Conservation (phyloP, 2,113 vertebrate species). For the Albula glossodonta region DNA sequence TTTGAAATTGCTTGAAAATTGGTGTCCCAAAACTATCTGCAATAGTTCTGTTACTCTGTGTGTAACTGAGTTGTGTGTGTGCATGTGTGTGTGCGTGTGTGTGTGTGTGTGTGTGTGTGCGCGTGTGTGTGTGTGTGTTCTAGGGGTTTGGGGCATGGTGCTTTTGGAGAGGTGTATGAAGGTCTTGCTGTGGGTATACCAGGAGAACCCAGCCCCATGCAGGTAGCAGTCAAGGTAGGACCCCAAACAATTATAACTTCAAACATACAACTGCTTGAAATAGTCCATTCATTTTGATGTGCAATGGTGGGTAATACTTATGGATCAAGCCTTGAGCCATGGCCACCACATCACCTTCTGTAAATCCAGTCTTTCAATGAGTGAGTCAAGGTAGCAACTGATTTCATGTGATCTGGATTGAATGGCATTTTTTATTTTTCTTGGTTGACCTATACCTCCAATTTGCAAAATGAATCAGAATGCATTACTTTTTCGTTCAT, state of each 20-base stretch:
- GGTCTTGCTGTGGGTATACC: constrained; percentile 89
- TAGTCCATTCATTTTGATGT: too few species aligned
- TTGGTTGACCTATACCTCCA: too few species aligned
- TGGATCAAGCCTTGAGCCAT: not conserved
- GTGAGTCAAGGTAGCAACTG: too few species aligned
- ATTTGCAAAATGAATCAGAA: too few species aligned
- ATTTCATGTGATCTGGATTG: too few species aligned
- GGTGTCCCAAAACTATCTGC: too few species aligned
- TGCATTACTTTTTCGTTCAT: too few species aligned
- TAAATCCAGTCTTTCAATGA: too few species aligned
- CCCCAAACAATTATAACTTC: too few species aligned
- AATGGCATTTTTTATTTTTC: too few species aligned
- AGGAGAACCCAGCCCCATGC: constrained; percentile 88
- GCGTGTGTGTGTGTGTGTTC: constrained; percentile 26
- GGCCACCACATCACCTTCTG: not conserved
- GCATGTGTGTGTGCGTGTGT: constrained; percentile 1
- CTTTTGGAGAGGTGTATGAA: constrained; percentile 98
- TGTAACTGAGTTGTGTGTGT: constrained; percentile 7
- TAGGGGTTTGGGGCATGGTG: constrained; percentile 95
- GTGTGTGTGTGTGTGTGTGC: constrained; percentile 13
- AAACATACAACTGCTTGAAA: too few species aligned
- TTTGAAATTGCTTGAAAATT: too few species aligned
- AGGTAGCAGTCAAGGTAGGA: constrained; percentile 96
- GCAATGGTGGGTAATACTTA: not conserved
- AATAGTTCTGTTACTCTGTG: not conserved